Evolutionary conservation across 2,888 invertebrate species (phyloP).

Genomic region (Polietes domitor): DNA sequence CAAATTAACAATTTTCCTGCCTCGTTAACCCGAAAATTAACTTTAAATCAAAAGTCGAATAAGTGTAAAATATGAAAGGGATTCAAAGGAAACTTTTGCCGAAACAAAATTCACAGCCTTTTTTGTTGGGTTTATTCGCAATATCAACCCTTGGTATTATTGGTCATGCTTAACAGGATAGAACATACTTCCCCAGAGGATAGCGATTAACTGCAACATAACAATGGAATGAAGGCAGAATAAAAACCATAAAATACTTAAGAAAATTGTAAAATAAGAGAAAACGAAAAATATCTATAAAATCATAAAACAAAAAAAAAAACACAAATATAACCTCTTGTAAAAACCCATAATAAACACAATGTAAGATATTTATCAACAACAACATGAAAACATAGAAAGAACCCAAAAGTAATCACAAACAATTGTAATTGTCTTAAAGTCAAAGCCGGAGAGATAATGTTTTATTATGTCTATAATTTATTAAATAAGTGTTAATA

Average conservation of each 20-base stretch:
- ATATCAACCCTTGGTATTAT: conserved; percentile 8
- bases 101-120: not conserved
- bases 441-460: not conserved
- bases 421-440: not conserved
- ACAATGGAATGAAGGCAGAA: not conserved
- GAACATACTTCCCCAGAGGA: not conserved
- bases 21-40: conserved; percentile 31
- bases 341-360: not conserved
- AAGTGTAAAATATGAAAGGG: not conserved
- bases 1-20: conserved; percentile 1
- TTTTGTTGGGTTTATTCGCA: not conserved
- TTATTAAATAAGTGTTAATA: conserved; percentile 18
- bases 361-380: not conserved
- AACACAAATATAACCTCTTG: not conserved
- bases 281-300: not conserved
- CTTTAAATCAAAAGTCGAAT: conserved; percentile 19
- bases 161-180: conserved; percentile 3
- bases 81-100: not conserved
- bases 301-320: not conserved
- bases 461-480: not conserved
- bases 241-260: conserved; percentile 3
- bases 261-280: conserved; percentile 5
- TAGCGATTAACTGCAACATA: not conserved
- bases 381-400: not conserved
- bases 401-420: not conserved